phyloP scores from a whole-genome alignment of 2,888 invertebrate species.

The Oligia latruncula region DNA sequence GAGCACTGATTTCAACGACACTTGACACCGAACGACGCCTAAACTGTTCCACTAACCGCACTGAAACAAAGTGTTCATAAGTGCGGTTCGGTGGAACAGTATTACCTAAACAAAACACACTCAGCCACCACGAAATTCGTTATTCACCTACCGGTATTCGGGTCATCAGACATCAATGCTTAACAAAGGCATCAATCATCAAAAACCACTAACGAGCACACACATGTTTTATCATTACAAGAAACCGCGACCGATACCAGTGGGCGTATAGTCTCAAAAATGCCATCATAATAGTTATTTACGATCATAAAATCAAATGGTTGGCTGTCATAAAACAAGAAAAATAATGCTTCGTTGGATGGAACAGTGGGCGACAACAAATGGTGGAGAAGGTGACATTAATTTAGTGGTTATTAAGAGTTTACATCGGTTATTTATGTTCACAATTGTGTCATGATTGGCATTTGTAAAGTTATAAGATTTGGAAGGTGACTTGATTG shows the following conservation, averaged over 20 bases:
- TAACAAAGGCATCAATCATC: constrained; percentile 37
- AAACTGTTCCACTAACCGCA: background rate
- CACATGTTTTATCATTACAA: constrained; percentile 53
- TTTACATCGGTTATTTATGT: constrained; percentile 45
- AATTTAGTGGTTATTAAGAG: constrained; percentile 51
- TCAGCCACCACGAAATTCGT: background rate
- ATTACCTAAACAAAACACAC: background rate
- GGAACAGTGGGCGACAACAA: constrained; percentile 61
- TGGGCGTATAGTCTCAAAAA: constrained; percentile 63
- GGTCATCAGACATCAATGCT: constrained; percentile 23
- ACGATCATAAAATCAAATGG: constrained; percentile 73
- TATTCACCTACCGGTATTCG: background rate
- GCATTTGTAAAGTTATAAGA: constrained; percentile 9
- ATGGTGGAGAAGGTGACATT: constrained; percentile 59
- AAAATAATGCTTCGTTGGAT: constrained; percentile 68
- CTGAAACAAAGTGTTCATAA: no score
- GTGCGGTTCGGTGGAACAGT: background rate
- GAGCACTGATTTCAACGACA: background rate
- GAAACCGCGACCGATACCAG: constrained; percentile 66
- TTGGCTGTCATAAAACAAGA: constrained; percentile 75
- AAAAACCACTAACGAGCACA: constrained; percentile 28
- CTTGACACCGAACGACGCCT: background rate
- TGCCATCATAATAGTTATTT: constrained; percentile 71
- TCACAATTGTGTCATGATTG: constrained; percentile 21
- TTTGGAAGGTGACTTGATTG: background rate